Evolutionary conservation across 2,113 vertebrate genomes (phyloP), one percentile per base, ranked within the genome.

Genomic region (Poecile atricapillus): DNA sequence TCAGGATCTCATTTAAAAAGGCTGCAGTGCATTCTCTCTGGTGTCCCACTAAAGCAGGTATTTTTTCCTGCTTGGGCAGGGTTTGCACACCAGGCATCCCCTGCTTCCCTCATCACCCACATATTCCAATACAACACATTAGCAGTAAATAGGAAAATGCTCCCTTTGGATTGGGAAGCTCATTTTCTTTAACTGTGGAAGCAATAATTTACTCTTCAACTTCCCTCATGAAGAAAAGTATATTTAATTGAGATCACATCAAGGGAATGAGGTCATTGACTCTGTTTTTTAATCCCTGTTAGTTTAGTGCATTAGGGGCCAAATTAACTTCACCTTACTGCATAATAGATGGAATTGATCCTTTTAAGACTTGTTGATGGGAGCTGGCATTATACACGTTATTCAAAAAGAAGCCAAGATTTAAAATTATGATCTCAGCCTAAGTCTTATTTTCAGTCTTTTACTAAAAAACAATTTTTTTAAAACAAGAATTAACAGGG

Each of bases 1-100:
- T 91, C 92, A 95, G 77, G 81, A 92, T 93, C 95, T 96, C 96
- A 97, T 97, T 97, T 97, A 62, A 95, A 95, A 84, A 68, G 92
- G 92, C 21, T 80, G 76, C 28, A 93, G 96, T 56, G 87, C 84
- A 95, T 93, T 97, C 91, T 55, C 78, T 70, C 59, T 15, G 79
- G 55, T 23, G 89, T 10, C 41, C 79, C 87, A 53, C 4, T 23
- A 71, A 31, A 71, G 17, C 14, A 50, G 76, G 62, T 83, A 83
- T 76, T 60, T 53, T 12, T 20, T 41, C 80, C 23, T 35, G 47
- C 12, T 49, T 6, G 53, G 76, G 67, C 80, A 69, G 33, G 6
- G 28, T 69, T 60, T 28, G 71, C 39, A 64, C 65, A 50, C 39
- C 9, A 53, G 65, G 35, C 56, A 67, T 31, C 23, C 49, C 60